Conservation (phyloP, 2,113 vertebrate species). For the Chionodraco myersi region DNA sequence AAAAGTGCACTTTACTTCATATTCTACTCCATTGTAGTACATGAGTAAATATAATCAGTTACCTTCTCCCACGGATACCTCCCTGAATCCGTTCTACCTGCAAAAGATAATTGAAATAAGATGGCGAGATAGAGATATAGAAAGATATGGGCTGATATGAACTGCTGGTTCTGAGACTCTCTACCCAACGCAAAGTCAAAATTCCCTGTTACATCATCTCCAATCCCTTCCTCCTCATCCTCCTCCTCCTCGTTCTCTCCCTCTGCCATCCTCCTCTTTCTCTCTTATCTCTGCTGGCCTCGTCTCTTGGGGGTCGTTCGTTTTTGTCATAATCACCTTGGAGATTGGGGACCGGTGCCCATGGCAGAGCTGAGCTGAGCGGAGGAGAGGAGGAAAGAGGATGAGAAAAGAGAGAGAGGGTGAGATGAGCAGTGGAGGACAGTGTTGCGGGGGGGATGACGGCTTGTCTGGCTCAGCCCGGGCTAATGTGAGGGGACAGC, state of each 20-base stretch:
- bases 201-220: slow-evolving; percentile 78
- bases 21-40: background rate
- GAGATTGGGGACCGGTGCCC: slow-evolving; percentile 83
- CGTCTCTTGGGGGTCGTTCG: slow-evolving; percentile 78
- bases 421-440: slow-evolving; percentile 65
- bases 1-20: background rate
- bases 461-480: slow-evolving; percentile 77
- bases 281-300: slow-evolving; percentile 78
- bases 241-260: slow-evolving; percentile 63
- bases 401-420: slow-evolving; percentile 30
- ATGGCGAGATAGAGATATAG: slow-evolving; percentile 28
- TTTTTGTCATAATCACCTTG: slow-evolving; percentile 85
- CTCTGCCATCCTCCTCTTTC: slow-evolving; percentile 68
- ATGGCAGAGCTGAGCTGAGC: slow-evolving; percentile 75
- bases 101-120: background rate
- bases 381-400: slow-evolving; percentile 44
- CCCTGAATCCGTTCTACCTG: background rate
- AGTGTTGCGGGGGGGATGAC: slow-evolving; percentile 60
- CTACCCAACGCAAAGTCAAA: slow-evolving; percentile 69
- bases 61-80: background rate
- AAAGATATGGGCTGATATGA: slow-evolving; percentile 52
- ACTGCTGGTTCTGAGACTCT: slow-evolving; percentile 58
- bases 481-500: slow-evolving; percentile 84
- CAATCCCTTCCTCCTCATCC: slow-evolving; percentile 69
- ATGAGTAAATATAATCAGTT: background rate